Evolutionary conservation across 1,140 invertebrate genomes (phyloP), one percentile per base, ranked within the genome.

Genomic region (Drosophila burlai): DNA sequence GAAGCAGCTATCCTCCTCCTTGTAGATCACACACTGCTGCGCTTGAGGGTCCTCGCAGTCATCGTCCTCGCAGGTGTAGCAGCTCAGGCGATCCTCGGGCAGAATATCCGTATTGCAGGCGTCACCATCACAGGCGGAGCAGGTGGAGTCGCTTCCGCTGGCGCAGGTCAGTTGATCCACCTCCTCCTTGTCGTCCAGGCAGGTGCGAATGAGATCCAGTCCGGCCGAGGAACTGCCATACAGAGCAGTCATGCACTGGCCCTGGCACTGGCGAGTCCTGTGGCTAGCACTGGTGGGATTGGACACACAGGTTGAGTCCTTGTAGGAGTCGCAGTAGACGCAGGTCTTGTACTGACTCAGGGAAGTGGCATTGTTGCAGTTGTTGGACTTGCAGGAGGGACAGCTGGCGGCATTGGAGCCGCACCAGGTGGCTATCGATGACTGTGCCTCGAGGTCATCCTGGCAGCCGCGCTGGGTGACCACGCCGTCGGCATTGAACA

Each of bases 121-220:
- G 2, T 29, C 49, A 0, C 52, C 89, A 0, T 59, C 29, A 58
- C 91, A 92, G 57, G 85, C 58, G 5, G 57, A 38, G 50, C 91
- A 92, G 4, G 52, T 59, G 16, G 62, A 18, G 38, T 90, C 85
- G 1, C 26, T 68, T 29, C 78, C 80, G 8, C 24, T 36, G 1
- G 26, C n/a, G 18, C 91, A 92, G 13, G 0, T 73, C 4, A 31
- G 8, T 2, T 80, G 91, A 50, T 91, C 91, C 0, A 36, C 10
- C 1, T 42, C 24, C 49, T 92, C 91, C 55, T 92, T 92, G 47
- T 92, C 91, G 13, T 92, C 68, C 47, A 82, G 24, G 9, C 91
- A 92, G 8, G 79, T 92, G n/a, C 91, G 89, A 29, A 92, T 91
- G 0, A 92, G 47, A 50, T 92, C 91, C 8, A 80, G 49, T 10